Percentiles rank a stretch among this genome's conserved stretches.
These are phyloP conservation scores for Arothron firmamentum DNA, from an alignment of 2,113 vertebrate genomes.

Conservation along the genomic window DNA sequence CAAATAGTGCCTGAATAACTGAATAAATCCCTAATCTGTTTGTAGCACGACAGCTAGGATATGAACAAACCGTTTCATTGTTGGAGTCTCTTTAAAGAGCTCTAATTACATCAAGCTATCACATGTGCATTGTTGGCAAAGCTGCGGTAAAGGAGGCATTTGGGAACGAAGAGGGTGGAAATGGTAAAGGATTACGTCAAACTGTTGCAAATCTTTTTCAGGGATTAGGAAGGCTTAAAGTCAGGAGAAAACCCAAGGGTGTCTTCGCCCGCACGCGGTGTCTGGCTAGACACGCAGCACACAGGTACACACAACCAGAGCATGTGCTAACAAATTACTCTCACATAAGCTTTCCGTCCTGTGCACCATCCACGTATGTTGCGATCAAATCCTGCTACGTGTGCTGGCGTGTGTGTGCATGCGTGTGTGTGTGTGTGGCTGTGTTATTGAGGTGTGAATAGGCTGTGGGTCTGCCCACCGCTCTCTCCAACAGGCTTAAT, in stretches of 20 bases:
- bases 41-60: slow-evolving; percentile 22
- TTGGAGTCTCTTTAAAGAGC: slow-evolving; percentile 39
- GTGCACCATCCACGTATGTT: slow-evolving; percentile 2
- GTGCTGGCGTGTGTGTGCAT: slow-evolving; percentile 9
- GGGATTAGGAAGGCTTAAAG: slow-evolving; percentile 71
- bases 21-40: slow-evolving; percentile 29
- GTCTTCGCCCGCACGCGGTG: slow-evolving; percentile 46
- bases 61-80: slow-evolving; percentile 42
- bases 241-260: slow-evolving; percentile 66
- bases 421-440: slow-evolving; percentile 19
- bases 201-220: slow-evolving; percentile 72
- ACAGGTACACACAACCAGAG: slow-evolving; percentile 23
- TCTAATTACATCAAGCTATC: slow-evolving; percentile 58
- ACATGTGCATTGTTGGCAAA: slow-evolving; percentile 46
- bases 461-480: slow-evolving; percentile 23
- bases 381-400: slow-evolving; percentile 35
- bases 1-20: slow-evolving; percentile 14
- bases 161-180: slow-evolving; percentile 58
- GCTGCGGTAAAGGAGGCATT: slow-evolving; percentile 46
- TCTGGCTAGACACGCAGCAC: slow-evolving; percentile 37
- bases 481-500: slow-evolving; percentile 58
- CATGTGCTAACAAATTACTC: slow-evolving; percentile 22
- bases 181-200: slow-evolving; percentile 69
- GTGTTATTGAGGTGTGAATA: slow-evolving; percentile 57
- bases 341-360: slow-evolving; percentile 5